Conservation (phyloP, 2,888 invertebrate genomes). For the Chrysina gloriosa region DNA sequence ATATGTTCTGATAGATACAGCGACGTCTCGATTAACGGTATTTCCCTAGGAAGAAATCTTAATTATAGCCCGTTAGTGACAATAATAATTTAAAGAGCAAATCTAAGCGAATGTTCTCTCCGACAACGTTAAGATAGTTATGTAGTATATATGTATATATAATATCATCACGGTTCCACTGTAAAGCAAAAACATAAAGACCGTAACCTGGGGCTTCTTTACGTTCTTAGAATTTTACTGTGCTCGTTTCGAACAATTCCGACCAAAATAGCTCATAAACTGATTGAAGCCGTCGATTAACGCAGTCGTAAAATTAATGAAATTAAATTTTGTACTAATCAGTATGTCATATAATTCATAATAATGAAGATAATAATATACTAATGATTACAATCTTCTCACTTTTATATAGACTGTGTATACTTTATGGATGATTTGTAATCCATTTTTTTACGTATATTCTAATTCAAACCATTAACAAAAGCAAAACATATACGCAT, state of each 20-base stretch:
- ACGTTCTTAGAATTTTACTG: not conserved
- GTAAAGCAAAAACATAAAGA: not conserved
- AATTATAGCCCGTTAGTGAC: slow-evolving; percentile 5
- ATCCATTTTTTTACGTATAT: not conserved
- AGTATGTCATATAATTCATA: not conserved
- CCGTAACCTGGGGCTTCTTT: not conserved
- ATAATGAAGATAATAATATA: not conserved
- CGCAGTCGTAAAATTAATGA: not conserved
- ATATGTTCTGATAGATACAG: not conserved
- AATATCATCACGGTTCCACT: not conserved
- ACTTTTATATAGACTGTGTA: no score
- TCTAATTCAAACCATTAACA: not conserved
- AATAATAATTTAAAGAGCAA: slow-evolving; percentile 13
- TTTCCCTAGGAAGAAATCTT: not conserved
- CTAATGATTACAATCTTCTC: no score
- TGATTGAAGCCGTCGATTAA: not conserved
- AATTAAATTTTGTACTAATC: not conserved
- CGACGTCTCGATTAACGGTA: slow-evolving; percentile 3
- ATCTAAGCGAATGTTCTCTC: not conserved
- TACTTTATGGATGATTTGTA: not conserved
- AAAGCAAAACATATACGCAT: not conserved
- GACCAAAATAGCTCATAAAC: not conserved
- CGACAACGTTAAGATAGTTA: not conserved
- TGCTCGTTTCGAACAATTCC: not conserved
- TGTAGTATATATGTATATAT: no score